phyloP scores from a whole-genome alignment of 2,797 vertebrate genomes.

The Microtus obscurus region DNA sequence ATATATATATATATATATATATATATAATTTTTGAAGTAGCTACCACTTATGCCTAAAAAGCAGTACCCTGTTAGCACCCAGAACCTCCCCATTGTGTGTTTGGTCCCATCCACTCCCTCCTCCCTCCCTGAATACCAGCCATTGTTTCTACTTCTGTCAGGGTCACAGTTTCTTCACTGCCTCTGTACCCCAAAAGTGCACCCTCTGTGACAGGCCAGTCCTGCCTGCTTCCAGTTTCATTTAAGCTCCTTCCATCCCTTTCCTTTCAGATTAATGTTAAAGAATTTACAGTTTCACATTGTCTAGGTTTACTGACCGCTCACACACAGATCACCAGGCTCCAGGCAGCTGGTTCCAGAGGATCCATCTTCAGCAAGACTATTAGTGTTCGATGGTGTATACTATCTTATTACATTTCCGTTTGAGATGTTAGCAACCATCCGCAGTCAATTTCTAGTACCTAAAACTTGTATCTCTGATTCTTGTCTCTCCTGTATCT shows the following conservation, averaged over 20 bases:
- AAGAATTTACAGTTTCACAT: not conserved
- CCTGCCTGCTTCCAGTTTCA: not conserved
- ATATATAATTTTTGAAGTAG: slow-evolving; percentile 12
- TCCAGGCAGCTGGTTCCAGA: not conserved
- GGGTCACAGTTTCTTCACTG: not conserved
- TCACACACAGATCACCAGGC: not conserved
- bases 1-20: too few species aligned
- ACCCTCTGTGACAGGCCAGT: not conserved
- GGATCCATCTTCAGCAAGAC: not conserved
- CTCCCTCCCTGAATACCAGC: not conserved
- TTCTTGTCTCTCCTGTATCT: not conserved
- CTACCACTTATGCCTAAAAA: not conserved
- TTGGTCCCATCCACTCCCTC: not conserved
- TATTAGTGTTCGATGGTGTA: not conserved
- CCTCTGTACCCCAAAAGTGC: not conserved
- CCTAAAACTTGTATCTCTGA: not conserved
- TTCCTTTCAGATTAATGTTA: slow-evolving; percentile 9
- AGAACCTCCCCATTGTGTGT: not conserved
- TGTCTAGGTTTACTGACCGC: slow-evolving; percentile 12
- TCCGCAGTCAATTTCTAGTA: not conserved
- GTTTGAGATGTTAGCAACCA: not conserved
- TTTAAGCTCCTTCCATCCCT: not conserved
- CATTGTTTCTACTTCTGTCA: not conserved
- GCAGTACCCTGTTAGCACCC: not conserved
- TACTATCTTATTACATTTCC: slow-evolving; percentile 4